Percentiles rank a stretch among this genome's conserved stretches.
phyloP scores from a whole-genome alignment of 2,888 invertebrate genomes.

The Latheticus oryzae region DNA sequence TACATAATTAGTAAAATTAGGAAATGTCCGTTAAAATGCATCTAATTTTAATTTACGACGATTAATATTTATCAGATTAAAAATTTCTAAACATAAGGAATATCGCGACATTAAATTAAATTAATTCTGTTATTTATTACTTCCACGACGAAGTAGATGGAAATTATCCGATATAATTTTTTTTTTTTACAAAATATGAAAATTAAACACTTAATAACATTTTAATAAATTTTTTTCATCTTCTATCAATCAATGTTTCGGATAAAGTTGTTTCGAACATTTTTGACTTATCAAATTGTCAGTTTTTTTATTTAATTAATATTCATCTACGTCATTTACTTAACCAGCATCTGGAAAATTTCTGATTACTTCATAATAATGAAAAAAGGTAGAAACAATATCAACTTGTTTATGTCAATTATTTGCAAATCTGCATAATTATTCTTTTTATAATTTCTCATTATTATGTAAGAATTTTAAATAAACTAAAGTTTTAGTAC shows the following conservation, averaged over 20 bases:
- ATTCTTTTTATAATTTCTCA: not conserved
- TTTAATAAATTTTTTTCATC: too few relatives aligned
- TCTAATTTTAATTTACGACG: not conserved
- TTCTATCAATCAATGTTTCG: too few relatives aligned
- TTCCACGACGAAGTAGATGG: constrained; percentile 4
- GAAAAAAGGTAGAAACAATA: constrained; percentile 12
- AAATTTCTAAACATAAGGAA: constrained; percentile 22
- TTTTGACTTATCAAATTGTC: too few relatives aligned
- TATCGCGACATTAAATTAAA: constrained; percentile 24
- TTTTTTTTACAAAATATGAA: not conserved
- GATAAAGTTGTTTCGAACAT: too few relatives aligned
- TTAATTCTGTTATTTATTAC: constrained; percentile 32
- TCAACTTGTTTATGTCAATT: constrained; percentile 16
- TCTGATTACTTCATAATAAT: constrained; percentile 5
- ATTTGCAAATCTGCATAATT: constrained; percentile 16
- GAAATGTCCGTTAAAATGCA: constrained; percentile 9
- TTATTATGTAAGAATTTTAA: not conserved
- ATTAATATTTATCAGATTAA: constrained; percentile 33
- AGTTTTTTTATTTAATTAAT: constrained; percentile 2
- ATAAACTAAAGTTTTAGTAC: too few relatives aligned
- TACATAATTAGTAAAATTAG: constrained; percentile 20
- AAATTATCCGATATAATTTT: not conserved
- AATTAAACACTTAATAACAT: too few relatives aligned
- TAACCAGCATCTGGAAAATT: constrained; percentile 9
- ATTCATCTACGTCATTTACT: constrained; percentile 1